Evolutionary conservation across 2,888 invertebrate genomes (phyloP), one percentile per base, ranked within the genome.

Genomic region (Pterostichus madidus): DNA sequence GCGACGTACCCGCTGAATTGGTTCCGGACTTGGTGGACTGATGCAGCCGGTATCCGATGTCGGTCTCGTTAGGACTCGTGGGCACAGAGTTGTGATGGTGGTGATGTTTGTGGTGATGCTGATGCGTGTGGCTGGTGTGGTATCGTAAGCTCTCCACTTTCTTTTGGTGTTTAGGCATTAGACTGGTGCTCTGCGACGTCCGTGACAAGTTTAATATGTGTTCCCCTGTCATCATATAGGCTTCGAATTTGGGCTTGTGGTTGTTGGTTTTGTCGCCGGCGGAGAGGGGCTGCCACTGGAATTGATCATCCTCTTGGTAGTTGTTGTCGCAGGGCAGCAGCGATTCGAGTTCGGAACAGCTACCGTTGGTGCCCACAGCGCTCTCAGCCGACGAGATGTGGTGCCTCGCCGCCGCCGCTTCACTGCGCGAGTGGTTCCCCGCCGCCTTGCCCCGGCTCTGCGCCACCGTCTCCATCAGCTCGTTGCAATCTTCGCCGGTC

Each of bases 181-280:
- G 90, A 85, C 91, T 92, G 85, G 92, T 91, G 86, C 92, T 93
- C 87, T 94, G 94, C 85, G 95, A 95, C 83, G 95, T 96, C 86
- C 96, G 92, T 84, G 97, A 97, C 86, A 98, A 93, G 91, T 98
- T 98, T 86, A 98, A 93, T 89, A 98, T 98, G 88, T 98, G 94
- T 90, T 98, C 98, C 64, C 98, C 98, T 39, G 98, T 98, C 98
- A 98, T 98, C 95, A 98, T 96, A 92, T 97, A 98, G 83, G 97
- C 96, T 91, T 97, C 97, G 91, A 96, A 97, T 90, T 96, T 94
- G 80, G 89, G 91, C 77, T 88, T 88, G 15, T 39, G 71, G 76
- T 86, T 87, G 78, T 86, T 85, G 83, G 86, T 86, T 80, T 88
- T 87, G 75, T 90, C 90, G 81, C 90, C 90, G 61, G 88, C 89